Base-by-base conservation (phyloP, 2,888 invertebrate species). In the Temnothorax ravouxi region DNA sequence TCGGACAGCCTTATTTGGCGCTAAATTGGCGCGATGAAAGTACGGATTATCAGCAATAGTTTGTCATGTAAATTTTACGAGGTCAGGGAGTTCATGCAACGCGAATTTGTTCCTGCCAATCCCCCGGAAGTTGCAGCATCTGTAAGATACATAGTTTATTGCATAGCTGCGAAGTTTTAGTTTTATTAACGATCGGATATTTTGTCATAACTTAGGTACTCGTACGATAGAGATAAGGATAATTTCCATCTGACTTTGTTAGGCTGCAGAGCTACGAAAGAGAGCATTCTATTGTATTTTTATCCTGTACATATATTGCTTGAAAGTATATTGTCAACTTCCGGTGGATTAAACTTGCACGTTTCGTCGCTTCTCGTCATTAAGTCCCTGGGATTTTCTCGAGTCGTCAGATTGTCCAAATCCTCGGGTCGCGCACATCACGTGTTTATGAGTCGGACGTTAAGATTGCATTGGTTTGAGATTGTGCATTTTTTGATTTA, bases 401-500 rank as follows among this genome's bases (percentile, higher is more conserved):
- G 41, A 54, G 61, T 74, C 15, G 15, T 25, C 41, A 15, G 38
- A 71, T 21, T 13, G 4, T 34, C 44, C 18, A 74, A 61, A 21
- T 77, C 2, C 4, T n/a, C 15, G 29, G 25, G 44, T 29, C 41
- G 15, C 41, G 15, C n/a, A 29, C 4, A 61, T 47, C 61, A 64
- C 2, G 41, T 41, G 13, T 77, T 76, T 52, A 25, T 41, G 18
- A 25, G 21, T 52, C 13, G 52, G 13, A 62, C 25, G 47, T 34
- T 18, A 34, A 74, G 38, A 34, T 54, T 54, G 18, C 52, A 25
- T 72, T 74, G 15, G n/a, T 66, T n/a, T 38, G 52, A 71, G 18
- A 81, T 72, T n/a, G 56, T 34, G 56, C 69, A 85, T 85, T 74
- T 84, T 61, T 87, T 76, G 61, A 34, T 72, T 59, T 69, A 52